Conservation (phyloP, 2,113 vertebrate species). For the Lophochroa leadbeateri region DNA sequence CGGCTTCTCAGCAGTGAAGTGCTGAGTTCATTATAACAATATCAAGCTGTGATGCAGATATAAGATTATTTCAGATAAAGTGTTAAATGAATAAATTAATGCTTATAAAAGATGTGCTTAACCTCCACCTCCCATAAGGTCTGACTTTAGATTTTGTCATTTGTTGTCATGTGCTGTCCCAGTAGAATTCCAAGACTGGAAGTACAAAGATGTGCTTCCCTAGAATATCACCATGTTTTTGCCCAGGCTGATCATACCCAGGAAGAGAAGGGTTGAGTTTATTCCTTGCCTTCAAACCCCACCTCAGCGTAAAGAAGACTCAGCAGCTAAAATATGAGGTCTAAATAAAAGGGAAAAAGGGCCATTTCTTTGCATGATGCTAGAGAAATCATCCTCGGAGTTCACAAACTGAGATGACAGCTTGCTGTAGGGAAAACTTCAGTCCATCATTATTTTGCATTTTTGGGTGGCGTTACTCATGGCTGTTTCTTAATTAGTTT, state of each 20-base stretch:
- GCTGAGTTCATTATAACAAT: neutral
- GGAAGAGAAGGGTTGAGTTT: neutral
- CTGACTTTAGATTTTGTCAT: neutral
- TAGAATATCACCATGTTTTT: neutral
- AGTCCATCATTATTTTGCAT: conserved; percentile 44
- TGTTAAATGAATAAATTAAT: neutral
- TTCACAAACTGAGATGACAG: conserved; percentile 42
- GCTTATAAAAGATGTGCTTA: neutral
- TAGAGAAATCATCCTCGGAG: conserved; percentile 14
- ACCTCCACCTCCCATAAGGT: rapidly evolving
- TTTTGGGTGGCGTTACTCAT: conserved; percentile 10
- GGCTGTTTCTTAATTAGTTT: conserved; percentile 51
- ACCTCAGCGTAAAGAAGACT: neutral
- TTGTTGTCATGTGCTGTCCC: neutral
- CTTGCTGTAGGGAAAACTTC: conserved; percentile 37
- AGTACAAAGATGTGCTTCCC: neutral
- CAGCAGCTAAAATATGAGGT: neutral
- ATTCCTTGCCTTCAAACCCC: neutral
- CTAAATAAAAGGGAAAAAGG: neutral
- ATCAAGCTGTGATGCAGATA: neutral
- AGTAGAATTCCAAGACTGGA: neutral
- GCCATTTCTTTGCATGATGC: neutral
- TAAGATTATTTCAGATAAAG: neutral
- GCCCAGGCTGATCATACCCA: neutral
- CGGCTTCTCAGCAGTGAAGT: neutral